Percentiles rank a stretch among this genome's conserved stretches.
These are phyloP conservation scores for Coilia nasus DNA, from an alignment of 2,797 vertebrate species.

Conservation along the genomic window DNA sequence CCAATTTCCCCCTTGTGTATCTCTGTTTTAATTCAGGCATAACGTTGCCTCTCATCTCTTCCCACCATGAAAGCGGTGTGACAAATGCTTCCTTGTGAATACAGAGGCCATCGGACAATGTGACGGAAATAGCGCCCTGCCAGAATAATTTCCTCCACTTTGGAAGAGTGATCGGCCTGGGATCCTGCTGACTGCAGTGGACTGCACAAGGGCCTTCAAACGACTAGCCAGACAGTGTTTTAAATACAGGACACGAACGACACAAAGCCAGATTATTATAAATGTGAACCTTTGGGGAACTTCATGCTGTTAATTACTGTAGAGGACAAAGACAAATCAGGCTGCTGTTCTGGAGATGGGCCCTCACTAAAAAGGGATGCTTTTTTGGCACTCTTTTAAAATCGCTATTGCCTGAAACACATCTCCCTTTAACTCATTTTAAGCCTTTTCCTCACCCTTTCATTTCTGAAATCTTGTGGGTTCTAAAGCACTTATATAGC, in stretches of 20 bases:
- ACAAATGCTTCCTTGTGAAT: conserved; percentile 26
- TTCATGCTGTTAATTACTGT: conserved; percentile 14
- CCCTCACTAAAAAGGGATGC: background rate
- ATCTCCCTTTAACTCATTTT: background rate
- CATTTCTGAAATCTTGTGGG: background rate
- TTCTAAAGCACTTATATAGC: background rate
- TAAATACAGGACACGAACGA: conserved; percentile 15
- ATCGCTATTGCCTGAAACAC: background rate
- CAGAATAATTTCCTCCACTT: background rate
- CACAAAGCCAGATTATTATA: conserved; percentile 6
- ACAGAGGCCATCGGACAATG: conserved; percentile 1
- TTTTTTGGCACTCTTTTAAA: background rate
- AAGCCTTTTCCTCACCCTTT: background rate
- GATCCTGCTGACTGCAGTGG: conserved; percentile 18
- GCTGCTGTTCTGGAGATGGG: background rate
- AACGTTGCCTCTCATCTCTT: background rate
- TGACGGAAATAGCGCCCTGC: conserved; percentile 38
- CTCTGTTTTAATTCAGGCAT: conserved; percentile 2
- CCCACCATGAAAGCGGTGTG: background rate
- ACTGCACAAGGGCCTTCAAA: background rate
- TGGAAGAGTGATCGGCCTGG: background rate
- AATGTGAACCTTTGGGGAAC: background rate
- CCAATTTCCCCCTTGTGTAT: conserved; percentile 32
- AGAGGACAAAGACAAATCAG: background rate
- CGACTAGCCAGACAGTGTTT: conserved; percentile 25